A percentile compares a stretch with the other conserved stretches of the same genome.
phyloP scores from a whole-genome alignment of 2,797 vertebrate genomes.

The Lepus townsendii region DNA sequence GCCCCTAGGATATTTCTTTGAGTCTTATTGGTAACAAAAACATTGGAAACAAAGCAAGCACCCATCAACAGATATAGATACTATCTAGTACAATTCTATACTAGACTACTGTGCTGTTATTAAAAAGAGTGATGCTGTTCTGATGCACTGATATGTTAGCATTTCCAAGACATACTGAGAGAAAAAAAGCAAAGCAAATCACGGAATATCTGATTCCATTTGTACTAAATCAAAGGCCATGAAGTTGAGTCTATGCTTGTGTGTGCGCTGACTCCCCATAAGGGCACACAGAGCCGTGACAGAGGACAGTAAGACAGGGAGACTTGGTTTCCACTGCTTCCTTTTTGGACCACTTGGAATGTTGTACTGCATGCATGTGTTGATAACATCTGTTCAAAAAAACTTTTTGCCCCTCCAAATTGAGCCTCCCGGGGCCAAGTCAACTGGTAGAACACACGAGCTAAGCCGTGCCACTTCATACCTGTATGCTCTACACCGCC shows the following conservation, averaged over 20 bases:
- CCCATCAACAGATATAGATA: not conserved
- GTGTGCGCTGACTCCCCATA: not conserved
- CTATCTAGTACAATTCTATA: not conserved
- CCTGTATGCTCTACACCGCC: not conserved
- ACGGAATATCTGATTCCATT: not conserved
- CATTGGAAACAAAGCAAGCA: not conserved
- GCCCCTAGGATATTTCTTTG: not conserved
- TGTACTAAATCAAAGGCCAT: not conserved
- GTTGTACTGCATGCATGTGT: not conserved
- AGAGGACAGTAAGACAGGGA: not conserved
- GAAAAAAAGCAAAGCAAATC: not conserved
- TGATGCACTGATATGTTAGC: not conserved
- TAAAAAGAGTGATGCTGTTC: not conserved
- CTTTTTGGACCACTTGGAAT: not conserved
- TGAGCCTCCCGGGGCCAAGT: not conserved
- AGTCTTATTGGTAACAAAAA: slow-evolving; percentile 21
- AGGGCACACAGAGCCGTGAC: not conserved
- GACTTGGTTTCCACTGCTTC: not conserved
- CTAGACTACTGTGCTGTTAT: not conserved
- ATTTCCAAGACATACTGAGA: slow-evolving; percentile 11
- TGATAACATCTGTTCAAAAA: not conserved
- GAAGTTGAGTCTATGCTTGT: not conserved
- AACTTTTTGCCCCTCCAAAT: not conserved
- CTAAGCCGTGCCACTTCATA: not conserved
- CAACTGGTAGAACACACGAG: not conserved